A percentile compares a stretch with the other conserved stretches of the same genome.
Conservation (phyloP, 37 sponge, comb jelly and placozoan genomes). For the Amphimedon queenslandica region DNA sequence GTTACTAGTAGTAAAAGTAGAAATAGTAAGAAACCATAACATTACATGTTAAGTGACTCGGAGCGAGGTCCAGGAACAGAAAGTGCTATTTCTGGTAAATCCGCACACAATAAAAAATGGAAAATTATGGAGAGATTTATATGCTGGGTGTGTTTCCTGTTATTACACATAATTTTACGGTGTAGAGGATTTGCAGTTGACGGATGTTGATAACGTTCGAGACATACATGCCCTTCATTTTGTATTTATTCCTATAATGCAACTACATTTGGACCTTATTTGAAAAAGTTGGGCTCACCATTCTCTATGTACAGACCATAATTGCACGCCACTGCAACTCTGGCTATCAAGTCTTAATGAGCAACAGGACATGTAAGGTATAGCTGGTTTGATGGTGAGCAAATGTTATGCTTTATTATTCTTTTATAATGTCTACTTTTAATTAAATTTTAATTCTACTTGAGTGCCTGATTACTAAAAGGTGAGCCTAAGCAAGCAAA, state of each 20-base stretch:
- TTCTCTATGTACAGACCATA: slow-evolving; percentile 23
- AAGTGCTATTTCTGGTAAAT: slow-evolving; percentile 40
- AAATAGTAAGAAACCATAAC: no score
- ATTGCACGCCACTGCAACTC: slow-evolving; percentile 41
- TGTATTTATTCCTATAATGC: slow-evolving; percentile 27
- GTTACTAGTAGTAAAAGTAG: no score
- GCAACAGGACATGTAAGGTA: no score
- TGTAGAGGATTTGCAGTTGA: slow-evolving; percentile 39
- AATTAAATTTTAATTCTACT: no score
- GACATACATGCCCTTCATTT: slow-evolving; percentile 57
- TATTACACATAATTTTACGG: slow-evolving; percentile 36
- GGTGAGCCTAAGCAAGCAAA: no score
- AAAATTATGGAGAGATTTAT: slow-evolving; percentile 48
- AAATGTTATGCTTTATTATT: no score
- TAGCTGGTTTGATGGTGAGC: no score
- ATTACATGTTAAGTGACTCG: slow-evolving; percentile 59
- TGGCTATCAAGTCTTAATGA: slow-evolving; percentile 36
- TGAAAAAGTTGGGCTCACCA: slow-evolving; percentile 30
- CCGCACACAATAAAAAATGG: slow-evolving; percentile 68
- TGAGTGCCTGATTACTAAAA: no score
- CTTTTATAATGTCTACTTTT: no score
- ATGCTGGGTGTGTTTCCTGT: slow-evolving; percentile 29
- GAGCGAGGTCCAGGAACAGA: slow-evolving; percentile 52
- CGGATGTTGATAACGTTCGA: slow-evolving; percentile 12
- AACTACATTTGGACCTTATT: slow-evolving; percentile 24